phyloP scores from a whole-genome alignment of 2,888 invertebrate genomes.

The Apamea crenata region DNA sequence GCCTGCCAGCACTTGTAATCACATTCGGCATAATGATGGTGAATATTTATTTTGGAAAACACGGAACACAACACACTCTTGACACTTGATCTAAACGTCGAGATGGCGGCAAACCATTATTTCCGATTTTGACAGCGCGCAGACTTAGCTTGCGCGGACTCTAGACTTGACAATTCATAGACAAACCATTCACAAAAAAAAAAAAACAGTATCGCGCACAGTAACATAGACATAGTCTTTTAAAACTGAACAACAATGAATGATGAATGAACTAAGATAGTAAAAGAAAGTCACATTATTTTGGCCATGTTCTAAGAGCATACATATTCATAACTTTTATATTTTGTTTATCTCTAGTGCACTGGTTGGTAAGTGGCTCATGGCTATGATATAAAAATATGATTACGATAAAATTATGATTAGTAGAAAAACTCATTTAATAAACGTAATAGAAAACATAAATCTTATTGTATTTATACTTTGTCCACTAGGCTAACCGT shows the following conservation, averaged over 20 bases:
- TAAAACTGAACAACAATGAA: slow-evolving; percentile 22
- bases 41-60: too few relatives aligned
- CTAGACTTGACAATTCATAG: too few relatives aligned
- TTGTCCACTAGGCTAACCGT: too few relatives aligned
- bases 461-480: too few relatives aligned
- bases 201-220: not conserved
- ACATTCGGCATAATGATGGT: too few relatives aligned
- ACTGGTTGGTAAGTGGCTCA: slow-evolving; percentile 49
- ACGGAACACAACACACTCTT: too few relatives aligned
- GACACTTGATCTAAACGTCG: too few relatives aligned
- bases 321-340: slow-evolving; percentile 44
- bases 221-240: not conserved
- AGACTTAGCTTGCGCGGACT: not conserved
- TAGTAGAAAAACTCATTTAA: not conserved
- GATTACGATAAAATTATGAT: slow-evolving; percentile 30
- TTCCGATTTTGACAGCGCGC: too few relatives aligned
- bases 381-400: slow-evolving; percentile 41
- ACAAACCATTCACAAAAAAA: not conserved
- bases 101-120: too few relatives aligned
- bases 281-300: slow-evolving; percentile 39
- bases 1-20: too few relatives aligned
- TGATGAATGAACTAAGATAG: slow-evolving; percentile 30
- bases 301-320: not conserved
- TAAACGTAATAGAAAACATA: too few relatives aligned
- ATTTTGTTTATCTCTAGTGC: slow-evolving; percentile 48